Conservation (phyloP, 2,888 invertebrate species). For the Bombylius discolor region DNA sequence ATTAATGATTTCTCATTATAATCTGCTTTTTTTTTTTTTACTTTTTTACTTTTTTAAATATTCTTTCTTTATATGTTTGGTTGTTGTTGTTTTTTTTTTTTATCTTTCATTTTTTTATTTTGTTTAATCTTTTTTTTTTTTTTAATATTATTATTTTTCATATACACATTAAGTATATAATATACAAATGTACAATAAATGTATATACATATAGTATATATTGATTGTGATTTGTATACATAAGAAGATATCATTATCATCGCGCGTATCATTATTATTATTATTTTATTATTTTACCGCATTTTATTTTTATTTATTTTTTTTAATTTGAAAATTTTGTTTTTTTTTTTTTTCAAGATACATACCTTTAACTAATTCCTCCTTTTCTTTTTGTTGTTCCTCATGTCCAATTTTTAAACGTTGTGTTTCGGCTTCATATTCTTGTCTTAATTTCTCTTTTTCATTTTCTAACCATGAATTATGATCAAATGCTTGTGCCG, state of each 20-base stretch:
- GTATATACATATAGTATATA: no score
- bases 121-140: background rate
- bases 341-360: background rate
- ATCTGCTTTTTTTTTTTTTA: background rate
- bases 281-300: background rate
- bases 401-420: constrained; percentile 28
- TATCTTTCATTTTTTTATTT: background rate
- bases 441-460: constrained; percentile 21
- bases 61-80: no score
- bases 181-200: no score
- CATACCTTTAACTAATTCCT: constrained; percentile 18
- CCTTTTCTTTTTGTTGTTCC: constrained; percentile 21
- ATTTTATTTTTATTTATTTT: background rate
- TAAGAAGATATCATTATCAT: no score
- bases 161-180: no score
- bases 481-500: background rate
- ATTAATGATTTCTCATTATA: no score
- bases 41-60: background rate
- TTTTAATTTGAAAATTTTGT: no score
- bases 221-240: no score
- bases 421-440: constrained; percentile 33
- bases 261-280: background rate
- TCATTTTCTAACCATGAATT: constrained; percentile 39
- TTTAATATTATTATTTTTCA: no score
- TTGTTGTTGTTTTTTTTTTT: no score